phyloP scores from a whole-genome alignment of 1,140 invertebrate genomes.

The Luehdorfia chinensis region DNA sequence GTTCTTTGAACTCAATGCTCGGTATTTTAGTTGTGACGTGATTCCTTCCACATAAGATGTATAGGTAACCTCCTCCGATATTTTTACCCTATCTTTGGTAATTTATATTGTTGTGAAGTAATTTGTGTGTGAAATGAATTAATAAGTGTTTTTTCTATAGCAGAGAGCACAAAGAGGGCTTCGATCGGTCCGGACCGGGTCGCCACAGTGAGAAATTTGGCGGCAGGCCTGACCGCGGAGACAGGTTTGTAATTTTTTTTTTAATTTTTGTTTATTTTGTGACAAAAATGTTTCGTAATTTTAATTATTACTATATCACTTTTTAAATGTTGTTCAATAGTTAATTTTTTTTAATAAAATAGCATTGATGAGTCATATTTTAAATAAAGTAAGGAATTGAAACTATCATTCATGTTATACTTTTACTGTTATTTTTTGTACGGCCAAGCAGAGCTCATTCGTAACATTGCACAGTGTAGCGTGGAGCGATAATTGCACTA shows the following conservation, averaged over 20 bases:
- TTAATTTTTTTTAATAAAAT: too few relatives aligned
- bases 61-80: slow-evolving; percentile 36
- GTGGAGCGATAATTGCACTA: too few relatives aligned
- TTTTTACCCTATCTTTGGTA: slow-evolving; percentile 16
- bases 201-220: slow-evolving; percentile 60
- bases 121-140: slow-evolving; percentile 18
- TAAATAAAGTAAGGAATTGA: too few relatives aligned
- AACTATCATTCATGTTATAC: too few relatives aligned
- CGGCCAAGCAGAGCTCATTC: too few relatives aligned
- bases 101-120: slow-evolving; percentile 20
- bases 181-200: slow-evolving; percentile 55
- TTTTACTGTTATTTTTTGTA: background rate
- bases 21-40: slow-evolving; percentile 35
- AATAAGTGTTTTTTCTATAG: slow-evolving; percentile 16
- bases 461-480: too few relatives aligned
- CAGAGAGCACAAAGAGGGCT: slow-evolving; percentile 56
- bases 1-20: slow-evolving; percentile 59
- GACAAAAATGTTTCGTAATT: too few relatives aligned
- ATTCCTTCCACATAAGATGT: slow-evolving; percentile 46
- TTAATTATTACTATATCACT: background rate
- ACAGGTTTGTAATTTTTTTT: slow-evolving; percentile 36
- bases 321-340: background rate
- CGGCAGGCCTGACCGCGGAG: slow-evolving; percentile 48
- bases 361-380: too few relatives aligned
- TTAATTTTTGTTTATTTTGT: background rate